These are phyloP conservation scores for Melinaea marsaeus DNA, from an alignment of 2,888 invertebrate species.

Conservation along the genomic window DNA sequence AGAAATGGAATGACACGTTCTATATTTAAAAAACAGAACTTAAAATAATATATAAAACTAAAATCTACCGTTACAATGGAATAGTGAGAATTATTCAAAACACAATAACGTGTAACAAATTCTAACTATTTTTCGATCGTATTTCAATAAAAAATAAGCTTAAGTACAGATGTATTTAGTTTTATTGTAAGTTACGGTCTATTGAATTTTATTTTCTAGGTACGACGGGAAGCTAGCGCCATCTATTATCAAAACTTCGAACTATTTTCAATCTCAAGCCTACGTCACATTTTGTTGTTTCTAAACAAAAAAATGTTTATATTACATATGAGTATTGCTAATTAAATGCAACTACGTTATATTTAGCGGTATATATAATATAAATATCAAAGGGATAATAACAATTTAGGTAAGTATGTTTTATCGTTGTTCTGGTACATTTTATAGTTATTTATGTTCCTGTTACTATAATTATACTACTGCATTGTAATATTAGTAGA, in stretches of 20 bases:
- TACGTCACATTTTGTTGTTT: background rate
- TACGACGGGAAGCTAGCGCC: background rate
- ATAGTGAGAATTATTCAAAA: too few relatives aligned
- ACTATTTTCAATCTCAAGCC: background rate
- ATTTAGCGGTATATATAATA: background rate
- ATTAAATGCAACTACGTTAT: constrained; percentile 16
- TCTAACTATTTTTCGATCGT: too few relatives aligned
- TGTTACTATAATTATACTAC: too few relatives aligned
- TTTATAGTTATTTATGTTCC: too few relatives aligned
- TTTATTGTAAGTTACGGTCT: too few relatives aligned
- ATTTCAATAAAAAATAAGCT: too few relatives aligned
- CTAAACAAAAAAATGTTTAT: background rate
- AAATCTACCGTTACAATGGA: too few relatives aligned
- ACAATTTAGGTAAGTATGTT: background rate
- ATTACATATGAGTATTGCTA: background rate
- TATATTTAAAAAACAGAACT: background rate
- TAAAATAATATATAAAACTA: background rate
- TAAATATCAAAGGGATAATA: background rate
- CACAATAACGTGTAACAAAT: too few relatives aligned
- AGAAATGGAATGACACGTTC: background rate
- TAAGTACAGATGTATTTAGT: too few relatives aligned
- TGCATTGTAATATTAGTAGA: too few relatives aligned
- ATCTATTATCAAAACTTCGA: background rate
- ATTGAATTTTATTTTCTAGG: too few relatives aligned
- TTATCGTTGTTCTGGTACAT: too few relatives aligned